Percentiles rank a stretch among this genome's conserved stretches.
phyloP scores from a whole-genome alignment of 2,888 invertebrate genomes.

The Hetaerina titia region DNA sequence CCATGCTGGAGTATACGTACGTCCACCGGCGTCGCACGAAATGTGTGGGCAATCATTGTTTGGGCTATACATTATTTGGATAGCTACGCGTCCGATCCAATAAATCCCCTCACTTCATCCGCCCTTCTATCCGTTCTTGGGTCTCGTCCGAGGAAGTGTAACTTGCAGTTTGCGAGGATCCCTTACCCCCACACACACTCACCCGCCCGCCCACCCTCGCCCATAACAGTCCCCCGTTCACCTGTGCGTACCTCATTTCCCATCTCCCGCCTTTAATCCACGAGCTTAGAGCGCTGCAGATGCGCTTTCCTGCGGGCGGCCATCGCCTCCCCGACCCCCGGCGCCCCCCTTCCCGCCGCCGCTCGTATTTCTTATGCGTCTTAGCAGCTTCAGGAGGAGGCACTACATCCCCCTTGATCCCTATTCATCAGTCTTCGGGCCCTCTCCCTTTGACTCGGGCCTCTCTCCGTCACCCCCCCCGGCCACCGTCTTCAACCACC shows the following conservation, averaged over 20 bases:
- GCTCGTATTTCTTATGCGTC: slow-evolving; percentile 34
- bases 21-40: no score
- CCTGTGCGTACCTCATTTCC: slow-evolving; percentile 27
- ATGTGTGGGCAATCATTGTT: not conserved
- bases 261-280: not conserved
- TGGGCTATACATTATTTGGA: not conserved
- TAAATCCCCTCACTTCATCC: not conserved
- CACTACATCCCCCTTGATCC: slow-evolving; percentile 34
- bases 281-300: slow-evolving; percentile 14
- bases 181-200: not conserved
- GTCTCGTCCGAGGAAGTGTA: not conserved
- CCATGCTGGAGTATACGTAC: no score
- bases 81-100: not conserved
- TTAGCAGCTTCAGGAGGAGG: not conserved
- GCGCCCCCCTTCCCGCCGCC: not conserved
- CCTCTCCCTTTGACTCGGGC: not conserved
- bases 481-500: not conserved
- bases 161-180: not conserved
- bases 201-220: not conserved
- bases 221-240: not conserved
- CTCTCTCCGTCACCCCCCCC: not conserved
- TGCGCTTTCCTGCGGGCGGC: not conserved
- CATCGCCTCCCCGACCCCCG: not conserved
- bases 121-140: not conserved
- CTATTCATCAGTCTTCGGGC: slow-evolving; percentile 23